A percentile compares a stretch with the other conserved stretches of the same genome.
These are phyloP conservation scores for Oxyruncus cristatus DNA, from an alignment of 2,113 vertebrate species.

Conservation along the genomic window DNA sequence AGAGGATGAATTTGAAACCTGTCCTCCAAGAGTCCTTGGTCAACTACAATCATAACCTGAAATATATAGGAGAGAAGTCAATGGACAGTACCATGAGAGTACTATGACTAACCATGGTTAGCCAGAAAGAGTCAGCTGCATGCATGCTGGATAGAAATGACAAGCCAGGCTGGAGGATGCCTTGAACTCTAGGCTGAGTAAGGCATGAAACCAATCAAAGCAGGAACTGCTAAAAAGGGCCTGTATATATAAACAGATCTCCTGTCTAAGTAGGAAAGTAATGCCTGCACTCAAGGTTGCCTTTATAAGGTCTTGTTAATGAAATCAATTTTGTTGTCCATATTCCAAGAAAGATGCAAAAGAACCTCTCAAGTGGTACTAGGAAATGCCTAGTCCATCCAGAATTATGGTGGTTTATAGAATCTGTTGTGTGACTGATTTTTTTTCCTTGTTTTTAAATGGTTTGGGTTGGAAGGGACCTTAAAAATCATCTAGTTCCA, in stretches of 20 bases:
- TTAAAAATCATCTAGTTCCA: background rate
- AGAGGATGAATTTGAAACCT: background rate
- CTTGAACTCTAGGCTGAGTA: background rate
- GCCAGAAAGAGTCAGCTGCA: background rate
- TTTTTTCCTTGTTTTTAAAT: background rate
- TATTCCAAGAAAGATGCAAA: background rate
- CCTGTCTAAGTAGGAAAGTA: background rate
- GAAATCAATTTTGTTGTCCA: background rate
- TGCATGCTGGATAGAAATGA: background rate
- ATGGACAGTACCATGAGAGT: background rate
- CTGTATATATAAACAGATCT: background rate
- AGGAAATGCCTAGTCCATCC: background rate
- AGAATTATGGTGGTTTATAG: background rate
- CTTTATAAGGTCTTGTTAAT: background rate
- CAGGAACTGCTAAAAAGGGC: background rate
- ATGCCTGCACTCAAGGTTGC: background rate
- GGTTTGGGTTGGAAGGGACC: background rate
- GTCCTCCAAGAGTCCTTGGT: background rate
- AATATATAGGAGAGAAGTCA: background rate
- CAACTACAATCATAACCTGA: background rate
- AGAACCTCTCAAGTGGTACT: background rate
- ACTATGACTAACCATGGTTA: background rate
- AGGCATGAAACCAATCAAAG: background rate
- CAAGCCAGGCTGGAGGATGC: background rate
- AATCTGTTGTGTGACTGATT: background rate